phyloP scores from a whole-genome alignment of 1,140 invertebrate species.

The Arion vulgaris region DNA sequence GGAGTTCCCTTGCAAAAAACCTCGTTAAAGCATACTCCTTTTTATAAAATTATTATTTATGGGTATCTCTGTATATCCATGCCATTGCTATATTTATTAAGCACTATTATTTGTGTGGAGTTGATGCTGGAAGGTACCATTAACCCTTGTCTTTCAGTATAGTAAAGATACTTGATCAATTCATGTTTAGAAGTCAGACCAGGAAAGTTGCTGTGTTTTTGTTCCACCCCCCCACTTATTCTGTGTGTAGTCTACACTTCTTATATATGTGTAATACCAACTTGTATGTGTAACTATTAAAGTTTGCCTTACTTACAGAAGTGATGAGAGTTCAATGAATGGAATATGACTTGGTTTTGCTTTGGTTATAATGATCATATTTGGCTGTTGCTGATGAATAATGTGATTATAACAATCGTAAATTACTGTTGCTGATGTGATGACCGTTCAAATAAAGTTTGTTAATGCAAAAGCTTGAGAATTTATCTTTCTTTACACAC shows the following conservation, averaged over 20 bases:
- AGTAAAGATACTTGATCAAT: not conserved
- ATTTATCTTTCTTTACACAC: constrained; percentile 3
- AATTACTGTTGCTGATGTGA: constrained; percentile 18
- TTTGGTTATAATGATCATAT: not conserved
- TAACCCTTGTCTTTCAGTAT: constrained; percentile 13
- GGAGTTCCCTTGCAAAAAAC: not conserved
- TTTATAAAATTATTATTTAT: not conserved
- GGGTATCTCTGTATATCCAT: not conserved
- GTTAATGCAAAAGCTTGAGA: not conserved
- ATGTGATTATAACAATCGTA: constrained; percentile 1
- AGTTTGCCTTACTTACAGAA: constrained; percentile 13
- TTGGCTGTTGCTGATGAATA: not conserved
- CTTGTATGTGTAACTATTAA: not conserved
- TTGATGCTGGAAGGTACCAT: not conserved
- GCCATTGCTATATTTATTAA: not conserved
- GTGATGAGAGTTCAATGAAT: not conserved
- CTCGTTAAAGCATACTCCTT: not conserved
- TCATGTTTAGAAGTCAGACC: not conserved
- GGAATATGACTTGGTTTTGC: not conserved
- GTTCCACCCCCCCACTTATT: not conserved
- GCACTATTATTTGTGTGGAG: not conserved
- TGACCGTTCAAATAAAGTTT: constrained; percentile 22
- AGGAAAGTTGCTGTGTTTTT: not conserved
- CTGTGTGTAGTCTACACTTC: not conserved
- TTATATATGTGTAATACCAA: not conserved